Conservation (phyloP, 2,888 invertebrate genomes). For the Nomada ferruginata region DNA sequence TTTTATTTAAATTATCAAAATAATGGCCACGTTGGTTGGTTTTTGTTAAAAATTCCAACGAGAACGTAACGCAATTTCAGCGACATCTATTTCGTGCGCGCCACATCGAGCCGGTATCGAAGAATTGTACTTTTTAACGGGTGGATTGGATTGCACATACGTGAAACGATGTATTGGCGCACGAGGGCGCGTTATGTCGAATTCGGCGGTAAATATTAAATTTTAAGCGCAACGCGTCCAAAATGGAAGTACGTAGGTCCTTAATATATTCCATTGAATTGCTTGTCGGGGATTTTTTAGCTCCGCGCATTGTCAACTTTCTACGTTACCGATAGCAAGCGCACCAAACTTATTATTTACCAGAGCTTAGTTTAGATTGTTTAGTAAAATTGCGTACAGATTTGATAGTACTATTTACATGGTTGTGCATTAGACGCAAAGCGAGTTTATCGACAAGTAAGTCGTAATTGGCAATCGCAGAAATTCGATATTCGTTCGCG, state of each 20-base stretch:
- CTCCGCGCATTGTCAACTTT: no score
- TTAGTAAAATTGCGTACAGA: no score
- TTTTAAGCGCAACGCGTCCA: not conserved
- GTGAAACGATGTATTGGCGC: conserved; percentile 15
- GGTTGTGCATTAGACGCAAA: no score
- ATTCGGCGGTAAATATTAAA: conserved; percentile 36
- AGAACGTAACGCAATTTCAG: not conserved
- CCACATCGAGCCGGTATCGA: conserved; percentile 48
- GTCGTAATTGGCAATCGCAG: no score
- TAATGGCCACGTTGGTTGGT: conserved; percentile 39
- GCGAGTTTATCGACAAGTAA: no score
- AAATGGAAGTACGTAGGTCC: not conserved
- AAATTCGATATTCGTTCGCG: no score
- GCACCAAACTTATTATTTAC: no score
- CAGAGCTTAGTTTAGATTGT: no score
- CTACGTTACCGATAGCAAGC: not conserved
- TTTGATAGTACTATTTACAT: no score
- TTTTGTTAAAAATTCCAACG: conserved; percentile 22
- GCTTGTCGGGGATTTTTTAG: no score
- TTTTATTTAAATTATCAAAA: conserved; percentile 56
- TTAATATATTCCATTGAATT: not conserved
- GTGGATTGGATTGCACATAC: conserved; percentile 6
- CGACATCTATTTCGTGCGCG: conserved; percentile 64
- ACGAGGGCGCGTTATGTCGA: conserved; percentile 3
- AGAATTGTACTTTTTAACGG: conserved; percentile 38